These are phyloP conservation scores for Indicator maculatus DNA, from an alignment of 2,113 vertebrate genomes.

Conservation along the genomic window DNA sequence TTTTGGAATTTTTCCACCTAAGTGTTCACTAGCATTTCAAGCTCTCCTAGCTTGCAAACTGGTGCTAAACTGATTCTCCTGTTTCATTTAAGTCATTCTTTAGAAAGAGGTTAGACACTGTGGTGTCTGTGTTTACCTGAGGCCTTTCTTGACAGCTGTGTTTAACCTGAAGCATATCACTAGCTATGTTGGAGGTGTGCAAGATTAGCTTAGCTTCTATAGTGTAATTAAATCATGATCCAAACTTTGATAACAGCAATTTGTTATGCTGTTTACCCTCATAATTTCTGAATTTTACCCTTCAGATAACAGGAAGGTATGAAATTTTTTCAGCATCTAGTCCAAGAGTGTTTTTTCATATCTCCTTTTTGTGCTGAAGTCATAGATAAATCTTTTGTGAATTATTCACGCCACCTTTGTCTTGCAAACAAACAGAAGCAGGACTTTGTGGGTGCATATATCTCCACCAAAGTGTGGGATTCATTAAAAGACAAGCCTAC, in stretches of 20 bases:
- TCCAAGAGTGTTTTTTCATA: background rate
- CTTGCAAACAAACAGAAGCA: background rate
- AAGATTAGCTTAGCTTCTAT: background rate
- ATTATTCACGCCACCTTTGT: background rate
- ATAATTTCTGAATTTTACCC: background rate
- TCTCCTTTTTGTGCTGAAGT: background rate
- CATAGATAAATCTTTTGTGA: background rate
- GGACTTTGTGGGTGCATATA: background rate
- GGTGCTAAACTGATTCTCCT: background rate
- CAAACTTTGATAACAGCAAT: background rate
- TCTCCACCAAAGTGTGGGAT: background rate
- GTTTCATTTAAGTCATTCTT: background rate
- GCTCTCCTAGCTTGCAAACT: background rate
- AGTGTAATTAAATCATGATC: background rate
- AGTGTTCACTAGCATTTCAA: background rate
- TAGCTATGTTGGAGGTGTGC: background rate
- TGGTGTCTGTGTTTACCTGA: background rate
- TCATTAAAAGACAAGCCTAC: background rate
- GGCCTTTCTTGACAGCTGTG: background rate
- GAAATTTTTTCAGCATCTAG: background rate
- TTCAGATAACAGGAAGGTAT: background rate
- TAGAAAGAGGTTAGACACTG: background rate
- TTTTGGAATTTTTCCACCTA: rapidly evolving
- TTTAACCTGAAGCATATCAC: background rate
- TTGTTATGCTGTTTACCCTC: background rate